Conservation (phyloP, 2,113 vertebrate genomes). For the Psammodynastes pulverulentus region DNA sequence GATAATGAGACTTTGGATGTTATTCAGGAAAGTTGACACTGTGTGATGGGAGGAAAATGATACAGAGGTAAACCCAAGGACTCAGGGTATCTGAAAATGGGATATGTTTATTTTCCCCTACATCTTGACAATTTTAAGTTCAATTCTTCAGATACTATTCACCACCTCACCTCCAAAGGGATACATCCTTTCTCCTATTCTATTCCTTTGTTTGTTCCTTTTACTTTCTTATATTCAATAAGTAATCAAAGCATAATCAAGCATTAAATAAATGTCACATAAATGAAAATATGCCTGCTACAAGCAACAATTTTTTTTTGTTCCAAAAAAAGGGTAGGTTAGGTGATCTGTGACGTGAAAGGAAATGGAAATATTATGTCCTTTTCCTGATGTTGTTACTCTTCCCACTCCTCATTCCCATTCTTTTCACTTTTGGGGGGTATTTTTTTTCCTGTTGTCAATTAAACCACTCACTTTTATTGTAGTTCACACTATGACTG, state of each 20-base stretch:
- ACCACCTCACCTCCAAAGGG: neutral
- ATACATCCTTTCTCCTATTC: neutral
- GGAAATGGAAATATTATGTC: neutral
- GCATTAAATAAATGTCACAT: constrained; percentile 3
- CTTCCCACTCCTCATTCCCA: neutral
- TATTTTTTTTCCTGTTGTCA: neutral
- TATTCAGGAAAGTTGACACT: neutral
- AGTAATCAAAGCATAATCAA: neutral
- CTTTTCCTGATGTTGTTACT: neutral
- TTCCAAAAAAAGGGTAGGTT: neutral
- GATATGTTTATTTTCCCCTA: neutral
- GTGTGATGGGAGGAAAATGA: neutral
- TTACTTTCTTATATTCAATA: neutral
- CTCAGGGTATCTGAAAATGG: neutral
- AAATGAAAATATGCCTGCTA: constrained; percentile 11
- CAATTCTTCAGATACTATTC: neutral
- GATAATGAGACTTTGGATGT: neutral
- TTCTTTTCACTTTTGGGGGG: neutral
- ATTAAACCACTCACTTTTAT: neutral
- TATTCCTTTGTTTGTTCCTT: neutral
- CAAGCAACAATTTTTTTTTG: neutral
- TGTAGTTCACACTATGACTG: neutral
- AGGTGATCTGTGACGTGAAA: neutral
- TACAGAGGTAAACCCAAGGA: neutral
- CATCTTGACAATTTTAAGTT: neutral